Evolutionary conservation across 2,888 invertebrate species (phyloP).

Genomic region (Pharmacophagus antenor): DNA sequence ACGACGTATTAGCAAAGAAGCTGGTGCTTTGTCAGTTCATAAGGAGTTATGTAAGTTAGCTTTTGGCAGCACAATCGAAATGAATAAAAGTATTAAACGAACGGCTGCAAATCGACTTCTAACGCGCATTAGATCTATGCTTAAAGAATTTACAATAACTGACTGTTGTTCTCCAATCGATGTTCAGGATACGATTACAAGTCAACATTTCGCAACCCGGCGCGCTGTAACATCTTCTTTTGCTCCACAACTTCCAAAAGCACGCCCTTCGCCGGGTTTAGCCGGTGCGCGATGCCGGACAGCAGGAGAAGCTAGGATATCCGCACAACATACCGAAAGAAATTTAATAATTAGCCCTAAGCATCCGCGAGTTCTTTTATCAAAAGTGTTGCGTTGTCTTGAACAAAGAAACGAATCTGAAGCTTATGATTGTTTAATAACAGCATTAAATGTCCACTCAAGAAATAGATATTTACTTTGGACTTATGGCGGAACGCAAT

Average conservation of each 20-base stretch:
- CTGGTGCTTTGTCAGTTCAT: conserved; percentile 68
- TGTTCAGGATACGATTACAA: conserved; percentile 65
- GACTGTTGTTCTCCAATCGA: conserved; percentile 55
- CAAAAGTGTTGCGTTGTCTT: conserved; percentile 57
- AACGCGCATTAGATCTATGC: conserved; percentile 58
- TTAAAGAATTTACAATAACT: conserved; percentile 63
- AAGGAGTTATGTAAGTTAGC: conserved; percentile 61
- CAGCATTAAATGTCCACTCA: conserved; percentile 50
- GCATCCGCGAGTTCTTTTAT: conserved; percentile 56
- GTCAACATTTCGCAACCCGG: conserved; percentile 64
- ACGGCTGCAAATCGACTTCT: conserved; percentile 69
- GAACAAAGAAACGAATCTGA: conserved; percentile 53
- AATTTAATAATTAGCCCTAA: conserved; percentile 45
- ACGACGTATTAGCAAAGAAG: conserved; percentile 57
- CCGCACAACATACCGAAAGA: conserved; percentile 47
- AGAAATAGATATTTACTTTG: conserved; percentile 65
- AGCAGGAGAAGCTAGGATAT: conserved; percentile 56
- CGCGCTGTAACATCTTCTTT: conserved; percentile 69
- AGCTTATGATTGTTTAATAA: conserved; percentile 51
- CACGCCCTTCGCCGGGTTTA: conserved; percentile 41
- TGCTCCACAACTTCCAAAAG: conserved; percentile 58
- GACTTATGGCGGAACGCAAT: conserved; percentile 61
- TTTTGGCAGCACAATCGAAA: conserved; percentile 55
- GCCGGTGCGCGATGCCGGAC: conserved; percentile 56
- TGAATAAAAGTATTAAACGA: conserved; percentile 67